Percentiles rank a stretch among this genome's conserved stretches.
These are phyloP conservation scores for Eufriesea mexicana DNA, from an alignment of 1,140 invertebrate species.

Conservation along the genomic window DNA sequence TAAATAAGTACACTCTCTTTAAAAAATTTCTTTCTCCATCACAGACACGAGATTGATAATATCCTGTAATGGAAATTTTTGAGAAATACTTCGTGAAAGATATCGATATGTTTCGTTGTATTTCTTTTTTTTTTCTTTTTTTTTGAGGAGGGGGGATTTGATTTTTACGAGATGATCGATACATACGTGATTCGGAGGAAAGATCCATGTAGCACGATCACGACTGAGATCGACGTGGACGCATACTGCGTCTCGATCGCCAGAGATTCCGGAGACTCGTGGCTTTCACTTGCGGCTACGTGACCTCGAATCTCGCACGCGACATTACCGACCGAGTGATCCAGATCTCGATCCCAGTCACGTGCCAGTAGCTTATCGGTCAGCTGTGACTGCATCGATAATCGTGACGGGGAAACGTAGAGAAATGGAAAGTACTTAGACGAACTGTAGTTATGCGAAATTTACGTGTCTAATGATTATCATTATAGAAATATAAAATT, in stretches of 20 bases:
- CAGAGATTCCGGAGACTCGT: slow-evolving; percentile 54
- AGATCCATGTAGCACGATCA: background rate
- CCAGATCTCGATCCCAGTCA: slow-evolving; percentile 10
- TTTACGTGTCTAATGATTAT: too few species aligned
- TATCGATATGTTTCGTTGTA: too few species aligned
- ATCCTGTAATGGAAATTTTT: too few species aligned
- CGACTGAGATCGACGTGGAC: slow-evolving; percentile 22
- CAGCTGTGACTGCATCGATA: background rate
- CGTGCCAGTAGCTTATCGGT: background rate
- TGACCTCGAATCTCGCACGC: slow-evolving; percentile 53
- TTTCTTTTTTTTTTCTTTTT: too few species aligned
- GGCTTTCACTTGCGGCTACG: slow-evolving; percentile 61
- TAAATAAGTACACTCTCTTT: background rate
- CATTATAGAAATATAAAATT: too few species aligned
- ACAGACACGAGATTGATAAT: too few species aligned
- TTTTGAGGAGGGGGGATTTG: too few species aligned
- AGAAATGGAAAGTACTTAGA: background rate
- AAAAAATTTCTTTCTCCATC: too few species aligned
- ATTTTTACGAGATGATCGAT: background rate
- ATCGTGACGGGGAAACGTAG: background rate
- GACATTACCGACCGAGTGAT: slow-evolving; percentile 54
- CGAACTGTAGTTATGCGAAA: too few species aligned
- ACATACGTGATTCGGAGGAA: background rate
- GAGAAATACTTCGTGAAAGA: too few species aligned
- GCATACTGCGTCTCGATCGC: slow-evolving; percentile 35